Evolutionary conservation across 1,140 invertebrate species (phyloP).

Genomic region (Ditylenchus dipsaci): DNA sequence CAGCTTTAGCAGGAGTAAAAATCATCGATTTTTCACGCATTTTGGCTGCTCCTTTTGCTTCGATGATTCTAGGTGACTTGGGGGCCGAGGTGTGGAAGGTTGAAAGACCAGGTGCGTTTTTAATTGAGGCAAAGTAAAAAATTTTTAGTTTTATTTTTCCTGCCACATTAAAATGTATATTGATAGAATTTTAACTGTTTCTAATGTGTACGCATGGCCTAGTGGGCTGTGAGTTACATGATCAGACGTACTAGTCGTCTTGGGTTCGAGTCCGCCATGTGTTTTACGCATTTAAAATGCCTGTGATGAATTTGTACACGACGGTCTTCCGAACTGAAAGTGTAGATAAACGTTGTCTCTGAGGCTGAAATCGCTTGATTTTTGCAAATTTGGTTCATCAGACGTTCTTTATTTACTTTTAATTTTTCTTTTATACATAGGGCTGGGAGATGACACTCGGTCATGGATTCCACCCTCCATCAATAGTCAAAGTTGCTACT

Average conservation of each 20-base stretch:
- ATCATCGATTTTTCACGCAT: conserved; percentile 79
- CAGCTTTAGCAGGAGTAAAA: conserved; percentile 66
- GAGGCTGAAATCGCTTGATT: not conserved
- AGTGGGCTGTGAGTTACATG: not conserved
- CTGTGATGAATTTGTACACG: conserved; percentile 2
- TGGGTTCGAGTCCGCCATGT: not conserved
- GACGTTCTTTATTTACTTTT: not conserved
- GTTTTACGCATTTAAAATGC: not conserved
- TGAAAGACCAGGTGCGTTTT: conserved; percentile 60
- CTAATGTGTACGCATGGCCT: too few relatives aligned
- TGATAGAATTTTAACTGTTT: too few relatives aligned
- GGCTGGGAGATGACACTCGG: conserved; percentile 79
- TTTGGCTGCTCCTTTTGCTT: conserved; percentile 78
- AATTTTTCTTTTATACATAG: conserved; percentile 35
- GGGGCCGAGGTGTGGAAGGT: conserved; percentile 88
- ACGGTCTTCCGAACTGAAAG: conserved; percentile 1
- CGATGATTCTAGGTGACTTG: conserved; percentile 85
- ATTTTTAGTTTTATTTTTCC: too few relatives aligned
- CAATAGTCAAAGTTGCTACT: conserved; percentile 75
- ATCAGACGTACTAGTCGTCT: not conserved
- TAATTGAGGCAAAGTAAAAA: not conserved
- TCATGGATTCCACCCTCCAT: conserved; percentile 88
- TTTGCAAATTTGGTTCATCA: not conserved
- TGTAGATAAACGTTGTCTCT: conserved; percentile 24
- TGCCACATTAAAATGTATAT: too few relatives aligned